Evolutionary conservation across 2,113 vertebrate species (phyloP).

Genomic region (Morone saxatilis): DNA sequence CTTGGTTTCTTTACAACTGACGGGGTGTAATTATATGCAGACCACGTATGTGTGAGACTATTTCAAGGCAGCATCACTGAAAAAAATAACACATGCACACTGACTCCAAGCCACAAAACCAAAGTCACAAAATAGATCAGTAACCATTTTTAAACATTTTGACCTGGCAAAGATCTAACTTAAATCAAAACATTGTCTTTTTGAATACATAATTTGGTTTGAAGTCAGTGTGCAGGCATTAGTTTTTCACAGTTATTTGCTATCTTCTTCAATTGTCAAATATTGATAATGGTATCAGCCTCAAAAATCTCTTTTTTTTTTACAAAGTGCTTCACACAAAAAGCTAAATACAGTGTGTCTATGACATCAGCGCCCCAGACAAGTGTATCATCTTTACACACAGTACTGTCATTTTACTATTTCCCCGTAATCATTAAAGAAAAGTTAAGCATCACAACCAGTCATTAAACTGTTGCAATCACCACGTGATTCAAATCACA

Average conservation of each 20-base stretch:
- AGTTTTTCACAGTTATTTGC: not conserved
- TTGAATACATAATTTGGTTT: not conserved
- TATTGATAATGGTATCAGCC: not conserved
- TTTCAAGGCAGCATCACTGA: not conserved
- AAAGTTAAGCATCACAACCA: not conserved
- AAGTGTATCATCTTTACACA: not conserved
- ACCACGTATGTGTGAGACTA: not conserved
- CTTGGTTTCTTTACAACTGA: not conserved
- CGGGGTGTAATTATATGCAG: not conserved
- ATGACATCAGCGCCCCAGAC: not conserved
- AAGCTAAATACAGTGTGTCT: not conserved
- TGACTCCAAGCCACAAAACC: not conserved
- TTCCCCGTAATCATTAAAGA: not conserved
- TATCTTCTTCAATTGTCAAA: not conserved
- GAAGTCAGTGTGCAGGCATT: not conserved
- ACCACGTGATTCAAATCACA: constrained; percentile 28
- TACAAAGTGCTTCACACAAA: too few relatives aligned
- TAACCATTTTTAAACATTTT: too few relatives aligned
- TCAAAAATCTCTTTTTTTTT: not conserved
- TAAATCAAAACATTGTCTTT: not conserved
- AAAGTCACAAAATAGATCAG: not conserved
- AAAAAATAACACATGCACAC: not conserved
- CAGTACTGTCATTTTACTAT: not conserved
- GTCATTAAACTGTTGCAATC: not conserved
- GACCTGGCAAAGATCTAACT: too few relatives aligned